Evolutionary conservation across 2,888 invertebrate genomes (phyloP).

Genomic region (Acheta domesticus): DNA sequence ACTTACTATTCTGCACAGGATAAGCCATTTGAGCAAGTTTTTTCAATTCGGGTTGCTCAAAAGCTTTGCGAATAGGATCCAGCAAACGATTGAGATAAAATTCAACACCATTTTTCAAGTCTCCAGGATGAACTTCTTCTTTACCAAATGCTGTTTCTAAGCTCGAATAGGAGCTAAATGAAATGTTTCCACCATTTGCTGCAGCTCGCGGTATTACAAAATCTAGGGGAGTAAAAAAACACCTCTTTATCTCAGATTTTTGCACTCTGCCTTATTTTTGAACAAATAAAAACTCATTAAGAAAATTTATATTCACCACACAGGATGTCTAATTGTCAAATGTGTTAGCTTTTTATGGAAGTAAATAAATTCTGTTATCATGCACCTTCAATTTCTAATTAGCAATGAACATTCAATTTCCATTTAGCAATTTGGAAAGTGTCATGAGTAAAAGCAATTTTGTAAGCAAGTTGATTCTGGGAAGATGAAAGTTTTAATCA

Average conservation of each 20-base stretch:
- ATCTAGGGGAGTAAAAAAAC: slow-evolving; percentile 43
- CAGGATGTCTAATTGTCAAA: too few relatives aligned
- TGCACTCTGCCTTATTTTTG: not conserved
- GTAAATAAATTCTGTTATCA: too few relatives aligned
- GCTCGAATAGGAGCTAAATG: slow-evolving; percentile 67
- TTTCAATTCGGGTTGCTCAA: slow-evolving; percentile 75
- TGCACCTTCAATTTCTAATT: too few relatives aligned
- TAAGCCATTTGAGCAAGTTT: slow-evolving; percentile 79
- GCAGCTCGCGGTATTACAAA: slow-evolving; percentile 68
- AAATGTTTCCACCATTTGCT: slow-evolving; percentile 76
- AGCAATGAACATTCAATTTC: too few relatives aligned
- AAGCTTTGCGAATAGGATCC: slow-evolving; percentile 82
- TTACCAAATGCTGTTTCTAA: slow-evolving; percentile 80
- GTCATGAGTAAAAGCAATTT: too few relatives aligned
- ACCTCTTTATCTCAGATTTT: not conserved
- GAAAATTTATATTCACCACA: too few relatives aligned
- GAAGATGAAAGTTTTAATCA: too few relatives aligned
- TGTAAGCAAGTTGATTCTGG: too few relatives aligned
- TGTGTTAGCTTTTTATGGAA: too few relatives aligned
- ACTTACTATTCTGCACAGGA: slow-evolving; percentile 53
- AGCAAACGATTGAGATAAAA: slow-evolving; percentile 79
- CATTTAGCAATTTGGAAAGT: too few relatives aligned
- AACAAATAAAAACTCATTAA: too few relatives aligned
- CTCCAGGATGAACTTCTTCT: slow-evolving; percentile 85
- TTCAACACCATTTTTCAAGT: slow-evolving; percentile 84